Conservation (phyloP, 2,113 vertebrate genomes). For the Ameiurus melas region DNA sequence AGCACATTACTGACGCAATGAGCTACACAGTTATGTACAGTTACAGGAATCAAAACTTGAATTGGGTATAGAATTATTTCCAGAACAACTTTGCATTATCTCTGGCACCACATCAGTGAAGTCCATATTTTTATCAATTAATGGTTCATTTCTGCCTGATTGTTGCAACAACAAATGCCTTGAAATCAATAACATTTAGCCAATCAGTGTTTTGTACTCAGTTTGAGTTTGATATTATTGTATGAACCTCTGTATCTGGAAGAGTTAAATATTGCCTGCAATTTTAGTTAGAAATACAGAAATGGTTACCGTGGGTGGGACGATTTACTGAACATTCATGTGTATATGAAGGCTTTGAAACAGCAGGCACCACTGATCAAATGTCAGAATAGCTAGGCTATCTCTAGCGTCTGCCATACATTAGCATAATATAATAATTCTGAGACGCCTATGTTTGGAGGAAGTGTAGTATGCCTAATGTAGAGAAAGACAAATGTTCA, state of each 20-base stretch:
- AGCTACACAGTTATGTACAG: constrained; percentile 4
- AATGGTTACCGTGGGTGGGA: neutral
- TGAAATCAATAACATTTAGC: neutral
- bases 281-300: neutral
- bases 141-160: neutral
- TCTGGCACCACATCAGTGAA: neutral
- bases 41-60: constrained; percentile 19
- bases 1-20: constrained; percentile 56
- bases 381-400: neutral
- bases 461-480: neutral
- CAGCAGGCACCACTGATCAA: neutral
- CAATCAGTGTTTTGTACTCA: neutral
- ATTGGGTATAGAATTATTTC: constrained; percentile 5
- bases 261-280: neutral
- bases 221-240: neutral
- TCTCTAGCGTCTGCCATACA: neutral
- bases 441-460: neutral
- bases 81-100: neutral
- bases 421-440: neutral
- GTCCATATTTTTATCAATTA: neutral
- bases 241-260: neutral
- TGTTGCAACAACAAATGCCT: neutral
- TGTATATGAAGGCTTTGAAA: neutral
- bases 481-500: neutral
- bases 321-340: neutral